Evolutionary conservation across 2,888 invertebrate genomes (phyloP).

Genomic region (Sycophila texana): DNA sequence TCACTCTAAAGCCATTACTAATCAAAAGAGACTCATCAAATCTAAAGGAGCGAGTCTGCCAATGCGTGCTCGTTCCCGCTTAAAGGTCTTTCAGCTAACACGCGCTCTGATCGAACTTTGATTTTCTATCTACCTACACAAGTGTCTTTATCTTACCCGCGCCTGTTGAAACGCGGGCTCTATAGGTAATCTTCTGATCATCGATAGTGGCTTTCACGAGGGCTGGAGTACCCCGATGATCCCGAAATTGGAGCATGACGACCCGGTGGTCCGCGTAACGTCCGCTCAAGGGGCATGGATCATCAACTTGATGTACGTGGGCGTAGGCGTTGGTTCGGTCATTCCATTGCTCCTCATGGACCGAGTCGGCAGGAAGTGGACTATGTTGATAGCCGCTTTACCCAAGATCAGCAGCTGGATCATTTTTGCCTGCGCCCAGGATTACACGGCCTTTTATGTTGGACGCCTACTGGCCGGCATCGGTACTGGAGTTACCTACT

Average conservation of each 20-base stretch:
- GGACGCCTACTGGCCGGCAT: constrained; percentile 70
- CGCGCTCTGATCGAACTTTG: constrained; percentile 21
- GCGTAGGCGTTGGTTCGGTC: constrained; percentile 70
- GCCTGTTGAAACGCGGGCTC: neutral
- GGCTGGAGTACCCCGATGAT: constrained; percentile 73
- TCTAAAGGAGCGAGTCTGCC: constrained; percentile 13
- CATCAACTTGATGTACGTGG: constrained; percentile 70
- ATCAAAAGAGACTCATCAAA: constrained; percentile 14
- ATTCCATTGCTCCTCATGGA: constrained; percentile 71
- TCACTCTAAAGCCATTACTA: constrained; percentile 42
- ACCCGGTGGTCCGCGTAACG: constrained; percentile 62
- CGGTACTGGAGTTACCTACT: constrained; percentile 71
- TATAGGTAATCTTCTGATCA: constrained; percentile 71
- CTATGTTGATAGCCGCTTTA: constrained; percentile 68
- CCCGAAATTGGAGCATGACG: constrained; percentile 67
- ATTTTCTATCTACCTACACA: constrained; percentile 26
- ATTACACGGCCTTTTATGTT: constrained; percentile 62
- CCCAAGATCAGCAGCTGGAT: constrained; percentile 72
- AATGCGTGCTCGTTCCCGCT: neutral
- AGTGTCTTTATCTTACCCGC: neutral
- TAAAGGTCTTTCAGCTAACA: constrained; percentile 23
- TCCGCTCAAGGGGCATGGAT: constrained; percentile 65
- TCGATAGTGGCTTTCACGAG: constrained; percentile 73
- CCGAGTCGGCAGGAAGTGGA: constrained; percentile 71
- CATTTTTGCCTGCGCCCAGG: constrained; percentile 65